Base-by-base conservation (phyloP, 1,140 invertebrate species). In the Drosophila sp. region DNA sequence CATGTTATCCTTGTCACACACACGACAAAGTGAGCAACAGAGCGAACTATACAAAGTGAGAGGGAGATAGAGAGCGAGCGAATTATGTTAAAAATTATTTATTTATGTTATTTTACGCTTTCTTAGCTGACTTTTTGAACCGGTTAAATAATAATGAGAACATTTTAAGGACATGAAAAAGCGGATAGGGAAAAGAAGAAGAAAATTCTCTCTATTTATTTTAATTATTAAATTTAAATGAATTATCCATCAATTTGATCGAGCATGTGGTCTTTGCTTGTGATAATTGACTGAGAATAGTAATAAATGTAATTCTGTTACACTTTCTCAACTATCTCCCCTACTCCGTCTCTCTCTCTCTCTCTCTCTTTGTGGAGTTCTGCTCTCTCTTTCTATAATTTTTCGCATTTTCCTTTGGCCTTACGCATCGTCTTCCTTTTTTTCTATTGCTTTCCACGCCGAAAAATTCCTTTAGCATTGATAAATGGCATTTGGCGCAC, bases 1-100 rank as follows among this genome's bases (percentile, higher is more conserved):
- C 89, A 91, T 82, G 83, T 87, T 89, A 90, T 90, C 83, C 83
- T 89, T 89, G 83, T 89, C 79, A 58, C 83, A 72, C 82, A 67
- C 56, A 66, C 41, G 58, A 60, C 65, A 70, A 56, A 57, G 50
- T 64, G 25, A 82, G 54, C 50, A 29, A 60, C 27, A 65, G 41
- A 72, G 55, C 67, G 33, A 76, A 23, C 60, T 23, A 70, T 17
- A 17, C 17, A 17, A 17, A 17, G 17, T 17, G 58, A 65, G 55
- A 60, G 33, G 65, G 33, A 27, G 71, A 70, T 66, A 72, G 54
- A 70, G 40, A 70, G 6, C 2, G 4, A 23, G 41, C 23, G 44
- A 50, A 50, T 50, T 50, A 50, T 50, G 44, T 50, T 50, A 8
- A 35, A 69, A 66, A 80, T 80, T 77, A 80, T 87, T 83, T 89